Conservation (phyloP, 2,888 invertebrate genomes). For the Heliconius aoede region DNA sequence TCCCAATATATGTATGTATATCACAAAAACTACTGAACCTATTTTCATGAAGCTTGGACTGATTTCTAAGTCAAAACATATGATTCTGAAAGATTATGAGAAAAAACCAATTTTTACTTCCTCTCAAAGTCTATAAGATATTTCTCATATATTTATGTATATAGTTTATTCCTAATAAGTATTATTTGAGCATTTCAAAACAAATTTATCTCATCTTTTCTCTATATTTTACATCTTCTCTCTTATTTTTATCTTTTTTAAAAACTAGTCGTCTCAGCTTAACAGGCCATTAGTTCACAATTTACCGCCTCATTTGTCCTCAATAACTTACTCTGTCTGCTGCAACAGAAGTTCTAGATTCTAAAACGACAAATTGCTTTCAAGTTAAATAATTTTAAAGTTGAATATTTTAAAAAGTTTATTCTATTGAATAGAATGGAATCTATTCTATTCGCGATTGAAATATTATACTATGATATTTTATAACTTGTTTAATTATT, state of each 20-base stretch:
- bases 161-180: no score
- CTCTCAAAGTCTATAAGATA: no score
- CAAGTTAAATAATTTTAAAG: slow-evolving; percentile 4
- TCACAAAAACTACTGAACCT: no score
- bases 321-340: slow-evolving; percentile 31
- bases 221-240: no score
- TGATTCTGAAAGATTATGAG: no score
- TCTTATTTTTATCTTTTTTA: not conserved
- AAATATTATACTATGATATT: not conserved
- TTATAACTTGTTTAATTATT: not conserved
- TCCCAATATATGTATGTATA: no score
- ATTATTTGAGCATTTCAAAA: not conserved
- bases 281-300: slow-evolving; percentile 33
- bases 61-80: no score
- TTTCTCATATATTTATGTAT: no score
- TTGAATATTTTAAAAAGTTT: not conserved
- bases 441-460: no score
- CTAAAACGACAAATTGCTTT: slow-evolving; percentile 27
- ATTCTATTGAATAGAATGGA: no score
- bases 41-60: no score
- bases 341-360: slow-evolving; percentile 22
- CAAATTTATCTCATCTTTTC: not conserved
- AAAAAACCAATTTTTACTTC: no score
- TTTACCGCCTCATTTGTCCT: slow-evolving; percentile 31
- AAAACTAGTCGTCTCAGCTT: slow-evolving; percentile 5